These are phyloP conservation scores for Lissocephala sabroskyi DNA, from an alignment of 2,888 invertebrate species.

Conservation along the genomic window DNA sequence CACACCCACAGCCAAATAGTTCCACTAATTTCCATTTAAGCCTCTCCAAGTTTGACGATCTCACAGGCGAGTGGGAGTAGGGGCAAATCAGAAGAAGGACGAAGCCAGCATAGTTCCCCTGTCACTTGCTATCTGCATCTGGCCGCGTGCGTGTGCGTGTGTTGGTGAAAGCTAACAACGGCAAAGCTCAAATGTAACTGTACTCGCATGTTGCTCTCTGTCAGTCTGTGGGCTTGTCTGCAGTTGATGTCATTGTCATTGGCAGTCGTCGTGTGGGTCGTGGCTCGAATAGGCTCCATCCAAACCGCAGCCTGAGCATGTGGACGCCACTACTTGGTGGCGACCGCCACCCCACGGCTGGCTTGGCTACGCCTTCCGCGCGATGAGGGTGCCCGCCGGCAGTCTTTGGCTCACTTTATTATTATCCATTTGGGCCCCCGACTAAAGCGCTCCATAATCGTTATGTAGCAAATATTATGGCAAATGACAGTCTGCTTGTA, in stretches of 20 bases:
- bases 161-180: slow-evolving; percentile 23
- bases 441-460: slow-evolving; percentile 38
- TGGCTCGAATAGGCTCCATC: neutral
- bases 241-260: slow-evolving; percentile 61
- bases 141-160: slow-evolving; percentile 1
- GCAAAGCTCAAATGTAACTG: slow-evolving; percentile 16
- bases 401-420: slow-evolving; percentile 38
- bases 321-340: no score
- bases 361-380: no score
- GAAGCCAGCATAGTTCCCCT: slow-evolving; percentile 11
- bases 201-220: slow-evolving; percentile 4
- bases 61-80: neutral
- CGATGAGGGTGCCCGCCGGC: neutral
- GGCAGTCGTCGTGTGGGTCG: slow-evolving; percentile 31
- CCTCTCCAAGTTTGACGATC: neutral
- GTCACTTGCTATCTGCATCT: neutral
- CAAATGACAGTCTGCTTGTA: slow-evolving; percentile 33
- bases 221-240: slow-evolving; percentile 43
- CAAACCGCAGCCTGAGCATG: neutral
- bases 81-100: neutral
- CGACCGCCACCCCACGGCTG: no score
- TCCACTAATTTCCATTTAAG: slow-evolving; percentile 4
- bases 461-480: slow-evolving; percentile 41
- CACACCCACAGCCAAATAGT: no score
- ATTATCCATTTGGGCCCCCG: slow-evolving; percentile 39